Base-by-base conservation (phyloP, 1,140 invertebrate genomes). In the Temnothorax curvispinosus region DNA sequence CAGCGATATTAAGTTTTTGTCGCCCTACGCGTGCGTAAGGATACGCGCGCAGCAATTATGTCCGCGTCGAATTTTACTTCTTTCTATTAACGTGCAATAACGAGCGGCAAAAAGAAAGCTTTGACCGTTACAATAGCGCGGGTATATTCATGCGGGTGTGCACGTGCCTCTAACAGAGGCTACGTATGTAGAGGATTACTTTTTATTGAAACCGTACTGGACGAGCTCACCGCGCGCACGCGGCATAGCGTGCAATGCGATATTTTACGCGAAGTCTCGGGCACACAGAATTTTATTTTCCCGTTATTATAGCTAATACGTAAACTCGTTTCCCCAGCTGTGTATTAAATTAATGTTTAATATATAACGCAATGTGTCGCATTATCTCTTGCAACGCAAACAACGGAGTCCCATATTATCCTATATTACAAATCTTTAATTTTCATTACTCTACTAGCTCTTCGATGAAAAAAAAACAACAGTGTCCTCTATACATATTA, bases 121-220 rank as follows among this genome's bases (percentile, higher is more conserved):
- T 74, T 77, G 77, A 78, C 65, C 89, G 35, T 67, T 52, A 75
- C 88, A 89, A 60, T 82, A 56, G 88, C 85, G 58, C 52, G 75
- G 56, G 62, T 67, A 69, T 78, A 71, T 81, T 89, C 75, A 71
- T 76, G 35, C n/a, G 38, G 32, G 13, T 13, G 58, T 69, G 82
- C 82, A 76, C 87, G 85, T 77, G 76, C 35, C 15, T 41, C 76
- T 64, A 78, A 84, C 54, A 72, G 56, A 50, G 52, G 77, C 86
- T 87, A 77, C 80, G 52, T 65, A 87, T 64, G 76, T 41, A 65
- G 60, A 74, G 67, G 67, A 82, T 77, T 77, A 87, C 77, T 89
- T 90, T 90, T 90, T 89, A 90, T 89, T 77, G 89, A 87, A 80
- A 89, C 67, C 65, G 50, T 54, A 80, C 50, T 64, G 80, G 89